A percentile compares a stretch with the other conserved stretches of the same genome.
Conservation (phyloP, 2,797 vertebrate species). For the Acomys russatus region DNA sequence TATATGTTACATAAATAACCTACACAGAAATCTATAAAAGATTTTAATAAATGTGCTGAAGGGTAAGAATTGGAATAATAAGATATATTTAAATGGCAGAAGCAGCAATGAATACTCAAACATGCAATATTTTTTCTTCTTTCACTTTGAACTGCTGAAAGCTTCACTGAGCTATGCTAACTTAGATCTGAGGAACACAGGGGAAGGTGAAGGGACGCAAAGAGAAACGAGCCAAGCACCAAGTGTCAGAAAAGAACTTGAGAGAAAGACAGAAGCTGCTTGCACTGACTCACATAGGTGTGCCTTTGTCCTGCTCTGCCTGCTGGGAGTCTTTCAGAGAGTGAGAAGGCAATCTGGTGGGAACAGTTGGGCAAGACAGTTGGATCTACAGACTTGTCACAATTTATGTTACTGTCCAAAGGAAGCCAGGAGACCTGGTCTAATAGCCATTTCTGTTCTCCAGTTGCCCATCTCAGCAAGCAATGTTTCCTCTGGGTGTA, state of each 20-base stretch:
- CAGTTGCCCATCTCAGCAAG: not conserved
- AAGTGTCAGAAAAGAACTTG: not conserved
- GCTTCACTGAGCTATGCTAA: not conserved
- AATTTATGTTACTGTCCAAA: slow-evolving; percentile 18
- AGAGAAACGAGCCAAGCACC: not conserved
- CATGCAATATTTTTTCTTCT: not conserved
- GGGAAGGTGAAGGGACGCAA: not conserved
- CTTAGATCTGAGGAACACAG: not conserved
- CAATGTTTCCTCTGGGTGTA: not conserved
- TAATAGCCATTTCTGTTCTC: not conserved
- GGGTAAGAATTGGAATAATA: not conserved
- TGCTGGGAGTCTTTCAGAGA: not conserved
- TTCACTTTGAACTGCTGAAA: not conserved
- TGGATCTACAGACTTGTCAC: not conserved
- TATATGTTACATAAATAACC: not conserved
- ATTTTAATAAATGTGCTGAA: not conserved
- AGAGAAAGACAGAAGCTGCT: not conserved
- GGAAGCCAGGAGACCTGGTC: slow-evolving; percentile 8
- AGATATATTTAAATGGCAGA: accelerated
- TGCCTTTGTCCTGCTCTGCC: not conserved
- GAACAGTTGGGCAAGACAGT: slow-evolving; percentile 49
- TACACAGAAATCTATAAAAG: not conserved
- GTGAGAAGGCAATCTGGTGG: slow-evolving; percentile 54
- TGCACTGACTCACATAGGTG: accelerated
- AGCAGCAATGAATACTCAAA: not conserved